A percentile compares a stretch with the other conserved stretches of the same genome.
These are phyloP conservation scores for Ichneumon xanthorius DNA, from an alignment of 2,888 invertebrate genomes.

Conservation along the genomic window DNA sequence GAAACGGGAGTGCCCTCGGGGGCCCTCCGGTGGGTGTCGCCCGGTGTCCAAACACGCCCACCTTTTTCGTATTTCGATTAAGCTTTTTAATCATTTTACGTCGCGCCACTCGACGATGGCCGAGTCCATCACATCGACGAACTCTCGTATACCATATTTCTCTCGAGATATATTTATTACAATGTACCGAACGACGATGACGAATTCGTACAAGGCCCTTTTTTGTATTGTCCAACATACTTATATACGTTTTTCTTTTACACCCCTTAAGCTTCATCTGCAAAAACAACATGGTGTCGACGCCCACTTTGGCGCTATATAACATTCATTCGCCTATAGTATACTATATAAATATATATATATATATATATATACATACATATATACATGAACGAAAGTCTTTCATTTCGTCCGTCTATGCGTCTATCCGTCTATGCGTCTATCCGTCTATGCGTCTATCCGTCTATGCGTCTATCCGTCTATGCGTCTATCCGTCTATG, in stretches of 20 bases:
- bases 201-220: neutral
- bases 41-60: constrained; percentile 77
- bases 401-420: no score
- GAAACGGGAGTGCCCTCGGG: constrained; percentile 40
- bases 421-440: no score
- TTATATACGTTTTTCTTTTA: neutral
- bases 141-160: neutral
- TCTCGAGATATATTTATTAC: neutral
- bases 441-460: no score
- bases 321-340: constrained; percentile 15
- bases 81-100: constrained; percentile 75
- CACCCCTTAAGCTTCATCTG: no score
- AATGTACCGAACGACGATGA: constrained; percentile 1
- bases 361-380: no score
- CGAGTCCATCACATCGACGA: constrained; percentile 44
- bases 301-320: constrained; percentile 57
- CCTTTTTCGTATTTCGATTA: constrained; percentile 83
- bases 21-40: constrained; percentile 72
- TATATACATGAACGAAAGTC: constrained; percentile 1
- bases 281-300: constrained; percentile 59
- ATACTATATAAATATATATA: constrained; percentile 2
- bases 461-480: no score
- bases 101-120: constrained; percentile 51
- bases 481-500: no score
- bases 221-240: neutral